Evolutionary conservation across 2,888 invertebrate species (phyloP).

Genomic region (Chaitophorus viminalis): DNA sequence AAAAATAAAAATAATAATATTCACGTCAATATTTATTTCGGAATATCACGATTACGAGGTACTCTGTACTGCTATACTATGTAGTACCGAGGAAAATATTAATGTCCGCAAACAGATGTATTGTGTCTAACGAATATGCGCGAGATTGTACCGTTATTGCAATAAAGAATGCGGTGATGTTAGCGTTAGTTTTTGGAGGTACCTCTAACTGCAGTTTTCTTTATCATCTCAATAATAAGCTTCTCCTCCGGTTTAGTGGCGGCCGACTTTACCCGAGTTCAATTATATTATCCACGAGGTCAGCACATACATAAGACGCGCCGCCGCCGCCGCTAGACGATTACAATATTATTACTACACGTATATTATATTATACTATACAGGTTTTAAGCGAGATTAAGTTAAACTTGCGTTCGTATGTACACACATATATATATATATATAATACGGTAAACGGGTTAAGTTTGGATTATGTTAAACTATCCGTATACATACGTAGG

Average conservation of each 20-base stretch:
- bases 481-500: background rate
- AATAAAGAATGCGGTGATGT: too few relatives aligned
- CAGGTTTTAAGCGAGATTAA: background rate
- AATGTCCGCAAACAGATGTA: too few relatives aligned
- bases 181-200: background rate
- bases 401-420: background rate
- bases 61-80: too few relatives aligned
- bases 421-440: too few relatives aligned
- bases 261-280: background rate
- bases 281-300: background rate
- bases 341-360: background rate
- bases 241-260: background rate
- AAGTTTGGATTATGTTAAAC: conserved; percentile 8
- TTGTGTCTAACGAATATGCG: too few relatives aligned
- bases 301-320: background rate
- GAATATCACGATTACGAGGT: too few relatives aligned
- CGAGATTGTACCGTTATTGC: too few relatives aligned
- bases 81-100: too few relatives aligned
- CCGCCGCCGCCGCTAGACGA: background rate
- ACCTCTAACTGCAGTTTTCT: background rate
- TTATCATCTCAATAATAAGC: background rate
- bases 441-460: background rate
- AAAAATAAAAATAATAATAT: too few relatives aligned
- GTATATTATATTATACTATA: too few relatives aligned
- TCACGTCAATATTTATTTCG: too few relatives aligned